Evolutionary conservation across 2,113 vertebrate genomes (phyloP).

Genomic region (Pomatorhinus ruficollis): DNA sequence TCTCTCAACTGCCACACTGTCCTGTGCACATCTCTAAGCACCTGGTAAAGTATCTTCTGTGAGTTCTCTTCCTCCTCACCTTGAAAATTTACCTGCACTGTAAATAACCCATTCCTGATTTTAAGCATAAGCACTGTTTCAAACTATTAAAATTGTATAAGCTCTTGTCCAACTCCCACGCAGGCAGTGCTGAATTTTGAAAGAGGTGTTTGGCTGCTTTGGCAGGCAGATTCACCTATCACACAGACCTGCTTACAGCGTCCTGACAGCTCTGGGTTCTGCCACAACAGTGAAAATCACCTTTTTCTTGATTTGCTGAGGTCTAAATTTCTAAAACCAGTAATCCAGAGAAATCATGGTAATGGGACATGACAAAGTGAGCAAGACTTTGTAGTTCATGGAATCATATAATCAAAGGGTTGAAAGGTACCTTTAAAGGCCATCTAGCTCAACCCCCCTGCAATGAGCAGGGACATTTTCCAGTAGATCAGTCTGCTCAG

Average conservation of each 20-base stretch:
- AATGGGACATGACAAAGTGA: background rate
- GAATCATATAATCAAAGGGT: background rate
- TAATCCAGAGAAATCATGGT: background rate
- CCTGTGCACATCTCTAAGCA: background rate
- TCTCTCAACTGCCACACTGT: background rate
- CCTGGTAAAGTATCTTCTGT: background rate
- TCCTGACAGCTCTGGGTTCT: background rate
- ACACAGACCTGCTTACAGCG: background rate
- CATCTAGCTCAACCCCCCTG: background rate
- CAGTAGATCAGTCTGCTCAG: background rate
- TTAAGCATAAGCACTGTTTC: background rate
- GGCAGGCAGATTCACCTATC: background rate
- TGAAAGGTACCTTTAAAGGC: background rate
- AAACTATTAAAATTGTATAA: constrained; percentile 18
- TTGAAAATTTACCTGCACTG: background rate
- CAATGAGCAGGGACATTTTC: background rate
- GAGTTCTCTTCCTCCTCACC: background rate
- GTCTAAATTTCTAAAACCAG: background rate
- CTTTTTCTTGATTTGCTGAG: background rate
- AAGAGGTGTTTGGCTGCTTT: background rate
- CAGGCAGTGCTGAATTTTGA: background rate
- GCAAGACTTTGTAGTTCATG: background rate
- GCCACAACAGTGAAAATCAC: background rate
- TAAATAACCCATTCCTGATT: background rate
- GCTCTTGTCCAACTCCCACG: background rate